Conservation (phyloP, 2,113 vertebrate genomes). For the Cynocephalus volans region DNA sequence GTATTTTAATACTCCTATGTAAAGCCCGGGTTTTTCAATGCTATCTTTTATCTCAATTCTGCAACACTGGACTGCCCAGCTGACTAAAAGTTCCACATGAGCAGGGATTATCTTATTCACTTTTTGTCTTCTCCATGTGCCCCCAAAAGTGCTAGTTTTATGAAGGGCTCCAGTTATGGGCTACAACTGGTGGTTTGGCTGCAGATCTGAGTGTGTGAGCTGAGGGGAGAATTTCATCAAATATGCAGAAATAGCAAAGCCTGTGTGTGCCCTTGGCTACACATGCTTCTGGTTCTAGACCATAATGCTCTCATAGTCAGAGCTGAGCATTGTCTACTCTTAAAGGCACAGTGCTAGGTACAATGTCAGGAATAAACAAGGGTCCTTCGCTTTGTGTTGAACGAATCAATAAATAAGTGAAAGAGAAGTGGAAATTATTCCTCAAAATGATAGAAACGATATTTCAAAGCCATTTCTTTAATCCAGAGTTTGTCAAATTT, state of each 20-base stretch:
- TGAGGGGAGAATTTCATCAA: not conserved
- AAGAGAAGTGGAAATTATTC: not conserved
- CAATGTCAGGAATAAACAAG: accelerated
- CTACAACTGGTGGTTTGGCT: not conserved
- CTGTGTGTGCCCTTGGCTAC: accelerated
- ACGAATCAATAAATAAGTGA: not conserved
- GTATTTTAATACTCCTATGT: not conserved
- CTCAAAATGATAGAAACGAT: not conserved
- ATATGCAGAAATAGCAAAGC: too few species aligned
- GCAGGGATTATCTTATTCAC: not conserved
- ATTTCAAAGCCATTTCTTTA: too few species aligned
- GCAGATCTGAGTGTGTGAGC: accelerated
- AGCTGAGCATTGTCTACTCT: not conserved
- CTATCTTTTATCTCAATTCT: not conserved
- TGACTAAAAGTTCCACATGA: too few species aligned
- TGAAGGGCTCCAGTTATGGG: not conserved
- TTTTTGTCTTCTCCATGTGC: not conserved
- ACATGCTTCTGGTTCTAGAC: too few species aligned
- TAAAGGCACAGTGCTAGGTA: not conserved
- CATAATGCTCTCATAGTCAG: accelerated
- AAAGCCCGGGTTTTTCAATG: accelerated
- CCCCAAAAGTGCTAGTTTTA: not conserved
- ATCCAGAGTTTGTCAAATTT: not conserved
- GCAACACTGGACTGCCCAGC: not conserved
- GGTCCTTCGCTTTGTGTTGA: not conserved